Conservation (phyloP, 1,140 invertebrate species). For the Ceratoteleas bidentatus region DNA sequence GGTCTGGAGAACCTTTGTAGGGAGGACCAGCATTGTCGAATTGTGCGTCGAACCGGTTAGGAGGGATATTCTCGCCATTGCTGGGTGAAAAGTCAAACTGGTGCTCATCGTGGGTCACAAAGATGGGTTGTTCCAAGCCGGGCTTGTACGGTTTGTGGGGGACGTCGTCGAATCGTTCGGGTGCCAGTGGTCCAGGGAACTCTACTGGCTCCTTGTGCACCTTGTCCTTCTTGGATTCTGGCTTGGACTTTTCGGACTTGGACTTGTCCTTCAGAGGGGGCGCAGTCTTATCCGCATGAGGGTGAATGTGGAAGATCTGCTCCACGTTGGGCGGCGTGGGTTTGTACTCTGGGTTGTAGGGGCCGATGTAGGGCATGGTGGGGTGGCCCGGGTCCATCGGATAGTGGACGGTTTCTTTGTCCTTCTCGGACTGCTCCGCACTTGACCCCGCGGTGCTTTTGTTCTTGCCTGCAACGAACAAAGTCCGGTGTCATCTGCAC, state of each 20-base stretch:
- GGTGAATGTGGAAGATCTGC: slow-evolving; percentile 74
- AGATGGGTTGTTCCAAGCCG: slow-evolving; percentile 70
- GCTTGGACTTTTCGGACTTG: slow-evolving; percentile 68
- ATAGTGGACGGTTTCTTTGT: slow-evolving; percentile 71
- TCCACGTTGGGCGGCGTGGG: slow-evolving; percentile 74
- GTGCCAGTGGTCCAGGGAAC: slow-evolving; percentile 74
- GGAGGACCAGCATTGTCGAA: slow-evolving; percentile 71
- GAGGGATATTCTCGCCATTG: slow-evolving; percentile 70
- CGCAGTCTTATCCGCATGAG: slow-evolving; percentile 67
- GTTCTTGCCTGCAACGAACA: slow-evolving; percentile 79
- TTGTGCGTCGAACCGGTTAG: slow-evolving; percentile 57
- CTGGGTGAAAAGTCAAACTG: slow-evolving; percentile 66
- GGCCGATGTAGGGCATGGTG: slow-evolving; percentile 77
- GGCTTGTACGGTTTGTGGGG: slow-evolving; percentile 35
- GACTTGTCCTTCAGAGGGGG: slow-evolving; percentile 71
- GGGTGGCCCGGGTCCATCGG: slow-evolving; percentile 79
- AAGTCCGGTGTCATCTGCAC: slow-evolving; percentile 75
- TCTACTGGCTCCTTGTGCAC: slow-evolving; percentile 66
- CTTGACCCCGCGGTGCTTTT: slow-evolving; percentile 43
- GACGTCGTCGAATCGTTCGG: slow-evolving; percentile 68
- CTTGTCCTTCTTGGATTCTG: slow-evolving; percentile 76
- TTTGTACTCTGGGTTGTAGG: slow-evolving; percentile 79
- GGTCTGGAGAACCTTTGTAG: slow-evolving; percentile 68
- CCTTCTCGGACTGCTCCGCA: neutral
- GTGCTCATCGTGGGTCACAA: slow-evolving; percentile 67